Percentiles rank a stretch among this genome's conserved stretches.
phyloP scores from a whole-genome alignment of 2,888 invertebrate genomes.

The Slavum lentiscoides region DNA sequence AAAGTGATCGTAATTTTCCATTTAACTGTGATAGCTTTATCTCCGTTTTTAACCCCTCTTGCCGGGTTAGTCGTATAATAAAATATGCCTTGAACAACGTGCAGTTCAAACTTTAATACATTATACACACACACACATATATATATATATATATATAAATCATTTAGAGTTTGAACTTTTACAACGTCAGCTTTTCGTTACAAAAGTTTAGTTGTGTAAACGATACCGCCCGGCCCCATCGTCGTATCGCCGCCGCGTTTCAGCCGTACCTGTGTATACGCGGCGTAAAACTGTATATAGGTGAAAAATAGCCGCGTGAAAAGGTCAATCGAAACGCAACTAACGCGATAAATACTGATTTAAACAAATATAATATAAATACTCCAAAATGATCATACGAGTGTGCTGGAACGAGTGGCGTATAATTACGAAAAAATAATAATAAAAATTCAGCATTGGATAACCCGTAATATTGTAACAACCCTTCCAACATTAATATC shows the following conservation, averaged over 20 bases:
- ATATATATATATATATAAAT: conserved; percentile 33
- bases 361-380: no score
- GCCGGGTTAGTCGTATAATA: conserved; percentile 17
- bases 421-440: no score
- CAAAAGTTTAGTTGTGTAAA: conserved; percentile 39
- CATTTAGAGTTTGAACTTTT: conserved; percentile 40
- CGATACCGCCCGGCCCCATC: background rate
- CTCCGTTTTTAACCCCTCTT: conserved; percentile 39
- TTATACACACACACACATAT: background rate
- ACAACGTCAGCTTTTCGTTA: conserved; percentile 44
- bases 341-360: no score
- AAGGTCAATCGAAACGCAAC: background rate
- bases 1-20: conserved; percentile 46
- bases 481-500: no score
- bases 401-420: no score
- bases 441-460: no score
- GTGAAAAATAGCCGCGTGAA: background rate
- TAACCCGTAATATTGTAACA: no score
- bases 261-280: no score
- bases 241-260: background rate
- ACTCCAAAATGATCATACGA: no score
- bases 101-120: conserved; percentile 38
- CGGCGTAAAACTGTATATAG: no score
- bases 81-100: conserved; percentile 46
- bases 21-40: conserved; percentile 40